phyloP scores from a whole-genome alignment of 2,888 invertebrate genomes.

The Ectemnius cavifrons region DNA sequence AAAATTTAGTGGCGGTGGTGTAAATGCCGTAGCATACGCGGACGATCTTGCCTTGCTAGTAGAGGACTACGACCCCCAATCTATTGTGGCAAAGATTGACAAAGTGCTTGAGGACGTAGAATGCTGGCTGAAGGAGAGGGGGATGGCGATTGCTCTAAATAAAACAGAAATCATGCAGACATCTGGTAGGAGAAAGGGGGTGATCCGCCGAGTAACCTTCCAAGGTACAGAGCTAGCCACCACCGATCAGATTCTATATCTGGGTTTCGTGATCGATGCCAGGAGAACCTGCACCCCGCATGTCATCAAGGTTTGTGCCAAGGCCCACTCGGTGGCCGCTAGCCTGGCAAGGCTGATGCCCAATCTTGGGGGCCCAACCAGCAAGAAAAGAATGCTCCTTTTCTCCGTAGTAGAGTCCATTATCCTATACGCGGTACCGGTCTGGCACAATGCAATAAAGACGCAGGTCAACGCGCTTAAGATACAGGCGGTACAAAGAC shows the following conservation, averaged over 20 bases:
- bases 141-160: too few relatives aligned
- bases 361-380: neutral
- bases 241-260: neutral
- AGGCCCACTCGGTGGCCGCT: neutral
- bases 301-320: neutral
- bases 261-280: neutral
- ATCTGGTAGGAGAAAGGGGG: too few relatives aligned
- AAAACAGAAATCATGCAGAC: too few relatives aligned
- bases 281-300: neutral
- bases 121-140: too few relatives aligned
- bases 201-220: too few relatives aligned
- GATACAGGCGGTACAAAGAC: neutral
- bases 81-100: too few relatives aligned
- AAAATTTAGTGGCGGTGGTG: too few relatives aligned
- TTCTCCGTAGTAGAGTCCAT: neutral
- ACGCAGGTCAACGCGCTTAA: neutral
- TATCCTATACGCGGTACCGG: neutral
- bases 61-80: too few relatives aligned
- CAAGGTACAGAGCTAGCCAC: too few relatives aligned
- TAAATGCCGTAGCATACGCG: too few relatives aligned
- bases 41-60: too few relatives aligned
- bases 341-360: neutral
- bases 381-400: neutral
- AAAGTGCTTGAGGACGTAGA: too few relatives aligned
- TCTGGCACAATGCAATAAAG: neutral